phyloP scores from a whole-genome alignment of 2,797 vertebrate genomes.

The Characodon lateralis region DNA sequence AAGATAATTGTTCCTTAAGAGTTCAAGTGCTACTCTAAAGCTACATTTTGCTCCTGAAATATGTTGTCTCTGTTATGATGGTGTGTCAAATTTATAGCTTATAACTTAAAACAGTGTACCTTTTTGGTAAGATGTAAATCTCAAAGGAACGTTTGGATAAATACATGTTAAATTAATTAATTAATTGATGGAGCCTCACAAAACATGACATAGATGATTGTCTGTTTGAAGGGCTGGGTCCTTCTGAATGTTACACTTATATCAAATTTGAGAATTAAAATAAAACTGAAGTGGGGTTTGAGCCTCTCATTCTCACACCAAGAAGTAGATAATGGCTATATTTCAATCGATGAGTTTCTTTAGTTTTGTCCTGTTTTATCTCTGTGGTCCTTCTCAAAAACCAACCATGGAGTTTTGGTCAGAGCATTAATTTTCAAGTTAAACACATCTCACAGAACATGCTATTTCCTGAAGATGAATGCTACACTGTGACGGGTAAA shows the following conservation, averaged over 20 bases:
- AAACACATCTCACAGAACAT: conserved; percentile 61
- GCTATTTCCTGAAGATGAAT: conserved; percentile 73
- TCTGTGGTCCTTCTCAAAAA: conserved; percentile 37
- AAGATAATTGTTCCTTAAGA: background rate
- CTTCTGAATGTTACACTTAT: conserved; percentile 49
- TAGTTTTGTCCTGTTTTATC: conserved; percentile 3
- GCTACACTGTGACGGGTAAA: conserved; percentile 62
- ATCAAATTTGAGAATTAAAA: conserved; percentile 44
- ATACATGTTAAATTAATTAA: background rate
- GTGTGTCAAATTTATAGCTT: background rate
- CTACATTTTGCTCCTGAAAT: background rate
- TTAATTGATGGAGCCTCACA: conserved; percentile 63
- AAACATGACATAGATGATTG: conserved; percentile 61
- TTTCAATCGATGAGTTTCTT: background rate
- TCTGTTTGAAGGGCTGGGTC: conserved; percentile 47
- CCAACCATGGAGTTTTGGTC: conserved; percentile 43
- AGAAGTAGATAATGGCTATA: background rate
- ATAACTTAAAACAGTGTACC: background rate
- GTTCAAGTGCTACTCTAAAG: background rate
- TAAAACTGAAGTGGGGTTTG: conserved; percentile 48
- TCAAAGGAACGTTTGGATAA: background rate
- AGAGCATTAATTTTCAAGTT: conserved; percentile 53
- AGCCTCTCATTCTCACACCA: conserved; percentile 20
- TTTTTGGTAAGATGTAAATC: background rate
- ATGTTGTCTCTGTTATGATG: background rate